phyloP scores from a whole-genome alignment of 2,888 invertebrate genomes.

The Beris morrisii region DNA sequence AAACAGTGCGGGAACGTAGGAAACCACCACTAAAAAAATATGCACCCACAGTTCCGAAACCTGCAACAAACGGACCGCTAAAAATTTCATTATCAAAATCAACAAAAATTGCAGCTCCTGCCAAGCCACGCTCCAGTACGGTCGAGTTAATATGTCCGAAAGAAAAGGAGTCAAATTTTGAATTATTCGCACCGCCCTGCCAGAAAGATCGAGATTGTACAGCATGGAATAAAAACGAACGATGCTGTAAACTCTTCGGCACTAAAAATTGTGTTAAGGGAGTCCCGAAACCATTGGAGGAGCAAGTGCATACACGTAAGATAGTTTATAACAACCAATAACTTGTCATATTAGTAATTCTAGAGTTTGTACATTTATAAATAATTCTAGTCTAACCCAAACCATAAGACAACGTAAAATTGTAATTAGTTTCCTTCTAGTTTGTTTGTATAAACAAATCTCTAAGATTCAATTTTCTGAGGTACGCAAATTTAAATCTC shows the following conservation, averaged over 20 bases:
- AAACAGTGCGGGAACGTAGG: neutral
- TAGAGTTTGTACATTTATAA: neutral
- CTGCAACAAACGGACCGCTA: constrained; percentile 53
- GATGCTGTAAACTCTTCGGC: constrained; percentile 56
- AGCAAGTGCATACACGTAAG: constrained; percentile 55
- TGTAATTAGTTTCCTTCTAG: no score
- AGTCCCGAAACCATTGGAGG: constrained; percentile 60
- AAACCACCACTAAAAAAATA: constrained; percentile 50
- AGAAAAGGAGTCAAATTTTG: constrained; percentile 56
- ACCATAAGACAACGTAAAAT: no score
- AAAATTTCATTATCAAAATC: constrained; percentile 56
- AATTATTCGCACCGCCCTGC: constrained; percentile 54
- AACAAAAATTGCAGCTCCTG: constrained; percentile 51
- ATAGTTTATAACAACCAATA: constrained; percentile 20
- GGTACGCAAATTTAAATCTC: no score
- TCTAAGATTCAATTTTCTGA: no score
- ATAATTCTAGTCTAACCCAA: no score
- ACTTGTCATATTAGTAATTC: neutral
- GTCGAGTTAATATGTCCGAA: constrained; percentile 54
- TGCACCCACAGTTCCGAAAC: constrained; percentile 51
- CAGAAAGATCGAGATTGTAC: constrained; percentile 51
- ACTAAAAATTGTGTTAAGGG: constrained; percentile 64
- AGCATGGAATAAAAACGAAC: constrained; percentile 50
- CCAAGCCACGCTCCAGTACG: constrained; percentile 45
- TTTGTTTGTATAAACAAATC: no score